phyloP scores from a whole-genome alignment of 2,797 vertebrate species.

The Eidolon dupreanum region DNA sequence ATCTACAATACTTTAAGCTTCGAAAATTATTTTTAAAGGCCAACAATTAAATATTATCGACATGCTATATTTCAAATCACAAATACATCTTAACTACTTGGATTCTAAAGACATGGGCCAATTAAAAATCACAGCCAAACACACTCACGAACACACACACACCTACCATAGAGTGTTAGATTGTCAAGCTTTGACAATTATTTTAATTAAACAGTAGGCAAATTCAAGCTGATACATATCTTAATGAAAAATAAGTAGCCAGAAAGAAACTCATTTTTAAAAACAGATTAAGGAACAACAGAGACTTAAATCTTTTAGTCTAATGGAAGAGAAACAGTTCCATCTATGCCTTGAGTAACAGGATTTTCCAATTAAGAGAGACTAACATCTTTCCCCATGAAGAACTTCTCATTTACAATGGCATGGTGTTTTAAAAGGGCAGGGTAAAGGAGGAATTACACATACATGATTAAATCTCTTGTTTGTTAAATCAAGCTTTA shows the following conservation, averaged over 20 bases:
- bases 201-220: slow-evolving; percentile 86
- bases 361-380: slow-evolving; percentile 83
- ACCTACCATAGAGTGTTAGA: slow-evolving; percentile 82
- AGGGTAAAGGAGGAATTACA: slow-evolving; percentile 86
- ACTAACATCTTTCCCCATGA: slow-evolving; percentile 83
- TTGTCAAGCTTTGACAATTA: slow-evolving; percentile 86
- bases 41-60: slow-evolving; percentile 87
- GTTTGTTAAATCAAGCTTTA: slow-evolving; percentile 92
- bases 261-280: slow-evolving; percentile 80
- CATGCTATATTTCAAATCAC: slow-evolving; percentile 88
- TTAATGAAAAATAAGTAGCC: slow-evolving; percentile 76
- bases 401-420: slow-evolving; percentile 84
- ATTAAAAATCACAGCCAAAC: slow-evolving; percentile 81
- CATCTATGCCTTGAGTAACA: slow-evolving; percentile 82
- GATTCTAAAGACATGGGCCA: slow-evolving; percentile 84
- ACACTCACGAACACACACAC: slow-evolving; percentile 73
- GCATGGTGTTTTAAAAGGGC: slow-evolving; percentile 83
- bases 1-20: slow-evolving; percentile 83
- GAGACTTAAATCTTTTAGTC: slow-evolving; percentile 78
- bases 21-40: slow-evolving; percentile 84
- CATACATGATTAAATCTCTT: slow-evolving; percentile 86
- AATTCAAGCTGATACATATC: slow-evolving; percentile 84
- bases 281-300: slow-evolving; percentile 75
- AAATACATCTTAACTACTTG: slow-evolving; percentile 87
- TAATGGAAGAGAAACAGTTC: slow-evolving; percentile 71